Percentiles rank a stretch among this genome's conserved stretches.
phyloP scores from a whole-genome alignment of 2,888 invertebrate species.

The Eumacrocentrus americanus region DNA sequence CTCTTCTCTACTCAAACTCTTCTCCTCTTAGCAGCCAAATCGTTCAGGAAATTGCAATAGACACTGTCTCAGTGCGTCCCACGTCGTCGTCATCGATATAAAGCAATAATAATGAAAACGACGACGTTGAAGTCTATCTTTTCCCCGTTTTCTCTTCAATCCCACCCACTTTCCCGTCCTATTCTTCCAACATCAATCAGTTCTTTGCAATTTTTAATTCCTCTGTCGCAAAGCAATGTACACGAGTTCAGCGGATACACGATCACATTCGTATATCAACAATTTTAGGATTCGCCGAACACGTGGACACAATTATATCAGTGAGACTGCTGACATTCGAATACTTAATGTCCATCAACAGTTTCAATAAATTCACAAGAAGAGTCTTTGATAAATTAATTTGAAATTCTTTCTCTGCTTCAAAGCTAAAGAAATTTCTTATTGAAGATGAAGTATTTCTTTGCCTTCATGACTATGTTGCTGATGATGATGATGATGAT shows the following conservation, averaged over 20 bases:
- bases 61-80: constrained; percentile 9
- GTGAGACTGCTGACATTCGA: constrained; percentile 9
- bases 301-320: constrained; percentile 11
- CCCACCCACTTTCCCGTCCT: not conserved
- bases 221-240: no score
- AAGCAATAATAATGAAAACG: not conserved
- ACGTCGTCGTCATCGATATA: constrained; percentile 14
- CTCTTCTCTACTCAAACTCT: constrained; percentile 13
- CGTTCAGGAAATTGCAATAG: not conserved
- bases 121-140: not conserved
- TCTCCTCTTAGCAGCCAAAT: constrained; percentile 6
- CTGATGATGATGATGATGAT: not conserved
- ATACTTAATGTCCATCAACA: constrained; percentile 7
- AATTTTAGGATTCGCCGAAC: constrained; percentile 19
- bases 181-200: no score
- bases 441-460: constrained; percentile 47
- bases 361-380: constrained; percentile 6
- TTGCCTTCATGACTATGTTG: constrained; percentile 43
- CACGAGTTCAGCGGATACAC: constrained; percentile 11
- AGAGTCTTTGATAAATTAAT: no score
- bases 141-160: not conserved
- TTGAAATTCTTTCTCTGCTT: not conserved
- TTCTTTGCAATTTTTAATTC: no score
- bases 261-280: constrained; percentile 17
- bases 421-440: constrained; percentile 43